Conservation (phyloP, 2,113 vertebrate genomes). For the Phasianus colchicus region DNA sequence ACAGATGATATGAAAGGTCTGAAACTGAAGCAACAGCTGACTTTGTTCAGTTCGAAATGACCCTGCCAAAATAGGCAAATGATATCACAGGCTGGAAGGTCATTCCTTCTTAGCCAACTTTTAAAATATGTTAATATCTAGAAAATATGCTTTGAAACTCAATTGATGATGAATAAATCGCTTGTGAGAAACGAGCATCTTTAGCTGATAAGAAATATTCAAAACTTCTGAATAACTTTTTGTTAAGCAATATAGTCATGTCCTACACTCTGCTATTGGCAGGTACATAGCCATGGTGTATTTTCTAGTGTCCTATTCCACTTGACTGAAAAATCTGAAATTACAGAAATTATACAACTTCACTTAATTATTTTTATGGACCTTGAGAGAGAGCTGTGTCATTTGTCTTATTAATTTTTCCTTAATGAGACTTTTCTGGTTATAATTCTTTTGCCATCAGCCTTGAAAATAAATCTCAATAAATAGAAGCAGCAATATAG, state of each 20-base stretch:
- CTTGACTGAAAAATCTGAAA: not conserved
- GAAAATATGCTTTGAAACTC: constrained; percentile 1
- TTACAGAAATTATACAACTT: not conserved
- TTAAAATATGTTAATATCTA: constrained; percentile 28
- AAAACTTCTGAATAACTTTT: not conserved
- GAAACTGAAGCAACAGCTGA: constrained; percentile 47
- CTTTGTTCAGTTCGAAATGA: constrained; percentile 57
- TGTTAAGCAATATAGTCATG: not conserved
- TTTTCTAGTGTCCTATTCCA: not conserved
- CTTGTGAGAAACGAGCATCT: not conserved
- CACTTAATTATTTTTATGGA: not conserved
- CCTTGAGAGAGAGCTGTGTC: not conserved
- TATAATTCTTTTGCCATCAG: not conserved
- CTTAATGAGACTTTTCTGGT: not conserved
- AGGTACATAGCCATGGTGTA: not conserved
- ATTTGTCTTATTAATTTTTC: not conserved
- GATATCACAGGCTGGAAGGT: constrained; percentile 58
- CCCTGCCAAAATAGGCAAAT: constrained; percentile 63
- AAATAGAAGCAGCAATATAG: not conserved
- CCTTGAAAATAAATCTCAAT: not conserved
- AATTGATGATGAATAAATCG: not conserved
- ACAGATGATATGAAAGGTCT: not conserved
- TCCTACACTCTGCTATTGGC: not conserved
- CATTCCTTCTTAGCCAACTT: constrained; percentile 24
- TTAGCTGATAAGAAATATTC: not conserved